These are phyloP conservation scores for Allolobophora icterica DNA, from an alignment of 2,888 invertebrate genomes.

Conservation along the genomic window DNA sequence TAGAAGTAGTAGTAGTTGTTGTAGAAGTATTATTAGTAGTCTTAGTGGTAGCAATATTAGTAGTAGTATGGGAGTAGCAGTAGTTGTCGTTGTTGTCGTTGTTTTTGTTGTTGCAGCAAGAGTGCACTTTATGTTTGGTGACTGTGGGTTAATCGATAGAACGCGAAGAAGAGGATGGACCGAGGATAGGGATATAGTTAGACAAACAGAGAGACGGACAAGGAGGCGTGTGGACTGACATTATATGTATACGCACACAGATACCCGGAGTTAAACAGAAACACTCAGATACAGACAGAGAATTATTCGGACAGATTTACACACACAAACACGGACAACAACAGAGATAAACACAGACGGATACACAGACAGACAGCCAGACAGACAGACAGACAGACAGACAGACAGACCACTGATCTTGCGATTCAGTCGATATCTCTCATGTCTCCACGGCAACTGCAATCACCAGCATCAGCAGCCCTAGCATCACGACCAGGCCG, in stretches of 20 bases:
- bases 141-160: not conserved
- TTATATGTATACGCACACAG: not conserved
- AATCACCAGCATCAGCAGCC: not conserved
- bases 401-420: constrained; percentile 23
- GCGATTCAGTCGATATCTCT: constrained; percentile 1
- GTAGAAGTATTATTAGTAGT: too few species aligned
- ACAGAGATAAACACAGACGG: not conserved
- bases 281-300: not conserved
- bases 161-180: not conserved
- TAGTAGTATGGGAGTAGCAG: not conserved
- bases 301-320: not conserved
- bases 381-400: constrained; percentile 23
- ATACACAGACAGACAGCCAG: not conserved
- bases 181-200: not conserved
- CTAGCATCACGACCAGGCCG: not conserved
- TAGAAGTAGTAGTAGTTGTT: too few species aligned
- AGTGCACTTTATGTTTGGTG: not conserved
- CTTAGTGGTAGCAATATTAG: too few species aligned
- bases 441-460: not conserved
- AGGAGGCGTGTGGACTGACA: not conserved
- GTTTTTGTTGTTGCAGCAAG: not conserved
- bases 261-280: not conserved
- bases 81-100: not conserved
- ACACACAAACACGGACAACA: not conserved
- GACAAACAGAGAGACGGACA: not conserved